Evolutionary conservation across 2,888 invertebrate genomes (phyloP).

Genomic region (Amiota mariae): DNA sequence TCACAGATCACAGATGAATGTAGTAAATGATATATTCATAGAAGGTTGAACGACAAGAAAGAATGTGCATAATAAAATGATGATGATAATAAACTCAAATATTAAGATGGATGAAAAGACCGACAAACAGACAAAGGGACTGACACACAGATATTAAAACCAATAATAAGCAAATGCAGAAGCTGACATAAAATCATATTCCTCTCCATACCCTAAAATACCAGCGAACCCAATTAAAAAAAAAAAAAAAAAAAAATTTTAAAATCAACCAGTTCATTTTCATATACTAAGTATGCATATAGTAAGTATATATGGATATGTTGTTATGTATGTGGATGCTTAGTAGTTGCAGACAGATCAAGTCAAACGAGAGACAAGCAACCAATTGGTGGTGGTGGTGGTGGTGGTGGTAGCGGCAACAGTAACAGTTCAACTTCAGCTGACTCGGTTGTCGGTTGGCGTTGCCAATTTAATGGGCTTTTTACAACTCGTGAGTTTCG

Average conservation of each 20-base stretch:
- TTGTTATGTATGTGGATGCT: too few relatives aligned
- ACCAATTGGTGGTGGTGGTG: conserved; percentile 49
- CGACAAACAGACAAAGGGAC: too few relatives aligned
- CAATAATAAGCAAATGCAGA: conserved; percentile 1
- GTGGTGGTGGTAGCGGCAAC: conserved; percentile 26
- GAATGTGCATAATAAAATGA: background rate
- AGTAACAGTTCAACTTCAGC: conserved; percentile 1
- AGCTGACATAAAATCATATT: background rate
- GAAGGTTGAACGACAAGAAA: background rate
- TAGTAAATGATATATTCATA: too few relatives aligned
- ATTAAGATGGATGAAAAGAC: too few relatives aligned
- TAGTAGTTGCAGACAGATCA: background rate
- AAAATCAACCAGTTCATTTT: background rate
- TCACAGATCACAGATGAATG: conserved; percentile 15
- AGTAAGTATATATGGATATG: background rate
- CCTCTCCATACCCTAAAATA: too few relatives aligned
- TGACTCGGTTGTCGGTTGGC: conserved; percentile 38
- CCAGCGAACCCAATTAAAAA: background rate
- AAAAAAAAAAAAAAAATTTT: too few relatives aligned
- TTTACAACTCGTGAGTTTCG: conserved; percentile 71
- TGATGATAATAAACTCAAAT: conserved; percentile 4
- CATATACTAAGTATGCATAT: background rate
- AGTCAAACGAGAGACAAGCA: conserved; percentile 3
- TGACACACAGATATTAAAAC: background rate
- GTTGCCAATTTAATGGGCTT: conserved; percentile 72